Percentiles rank a stretch among this genome's conserved stretches.
Evolutionary conservation across 2,888 invertebrate species (phyloP).

Genomic region (Tenthredo scrophulariae): DNA sequence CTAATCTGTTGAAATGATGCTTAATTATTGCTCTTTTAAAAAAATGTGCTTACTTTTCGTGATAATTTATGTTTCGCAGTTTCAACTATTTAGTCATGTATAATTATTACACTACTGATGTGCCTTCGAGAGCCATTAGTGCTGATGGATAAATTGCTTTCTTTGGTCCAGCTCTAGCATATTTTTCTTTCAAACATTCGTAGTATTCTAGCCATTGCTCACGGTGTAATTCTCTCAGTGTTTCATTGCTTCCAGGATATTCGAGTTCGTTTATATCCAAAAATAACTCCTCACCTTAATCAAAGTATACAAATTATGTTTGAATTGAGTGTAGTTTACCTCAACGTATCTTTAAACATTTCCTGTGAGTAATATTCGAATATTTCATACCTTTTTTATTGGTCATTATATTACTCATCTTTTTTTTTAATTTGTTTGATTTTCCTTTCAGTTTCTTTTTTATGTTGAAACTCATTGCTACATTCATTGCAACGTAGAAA

Average conservation of each 20-base stretch:
- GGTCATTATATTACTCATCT: conserved; percentile 56
- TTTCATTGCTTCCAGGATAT: conserved; percentile 78
- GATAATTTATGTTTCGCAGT: conserved; percentile 22
- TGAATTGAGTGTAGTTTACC: background rate
- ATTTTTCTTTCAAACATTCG: conserved; percentile 77
- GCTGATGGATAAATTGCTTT: conserved; percentile 75
- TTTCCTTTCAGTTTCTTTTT: conserved; percentile 51
- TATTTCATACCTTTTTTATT: conserved; percentile 55
- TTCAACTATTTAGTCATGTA: background rate
- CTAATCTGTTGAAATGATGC: conserved; percentile 72
- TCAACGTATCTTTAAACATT: background rate
- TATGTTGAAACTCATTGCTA: conserved; percentile 24
- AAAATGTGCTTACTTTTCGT: conserved; percentile 20
- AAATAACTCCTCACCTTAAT: conserved; percentile 60
- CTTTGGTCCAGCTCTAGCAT: conserved; percentile 72
- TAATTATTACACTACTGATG: conserved; percentile 74
- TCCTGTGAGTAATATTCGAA: background rate
- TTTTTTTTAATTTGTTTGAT: conserved; percentile 55
- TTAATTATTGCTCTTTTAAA: conserved; percentile 29
- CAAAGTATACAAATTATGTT: background rate
- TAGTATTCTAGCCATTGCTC: conserved; percentile 81
- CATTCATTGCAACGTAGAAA: background rate
- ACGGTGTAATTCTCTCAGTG: conserved; percentile 74
- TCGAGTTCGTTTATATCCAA: conserved; percentile 72
- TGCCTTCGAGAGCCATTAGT: conserved; percentile 78